Percentiles rank a stretch among this genome's conserved stretches.
phyloP scores from a whole-genome alignment of 53 echinoderm and acorn worm species.

The Actinopyga echinites region DNA sequence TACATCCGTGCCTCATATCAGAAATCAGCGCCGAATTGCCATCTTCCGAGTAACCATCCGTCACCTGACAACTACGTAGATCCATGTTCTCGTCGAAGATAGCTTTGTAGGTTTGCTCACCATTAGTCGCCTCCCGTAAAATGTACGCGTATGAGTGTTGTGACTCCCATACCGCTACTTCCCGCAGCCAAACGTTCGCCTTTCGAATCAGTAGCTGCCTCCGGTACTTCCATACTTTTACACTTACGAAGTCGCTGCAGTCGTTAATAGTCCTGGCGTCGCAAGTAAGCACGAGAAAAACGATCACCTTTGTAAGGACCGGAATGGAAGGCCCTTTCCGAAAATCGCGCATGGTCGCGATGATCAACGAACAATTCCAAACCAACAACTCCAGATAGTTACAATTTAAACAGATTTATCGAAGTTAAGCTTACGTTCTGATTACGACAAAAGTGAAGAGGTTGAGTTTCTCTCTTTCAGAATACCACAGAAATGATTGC shows the following conservation, averaged over 20 bases:
- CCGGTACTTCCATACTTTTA: conserved; percentile 15
- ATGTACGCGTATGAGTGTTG: conserved; percentile 3
- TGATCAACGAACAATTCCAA: no score
- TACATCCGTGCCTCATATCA: conserved; percentile 1
- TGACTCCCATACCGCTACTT: conserved; percentile 38
- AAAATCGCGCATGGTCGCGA: no score
- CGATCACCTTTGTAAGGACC: neutral
- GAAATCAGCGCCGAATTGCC: neutral
- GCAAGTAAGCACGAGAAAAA: conserved; percentile 14
- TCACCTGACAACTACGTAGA: conserved; percentile 18
- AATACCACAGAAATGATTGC: no score
- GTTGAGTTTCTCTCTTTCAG: no score
- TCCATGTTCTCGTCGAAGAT: conserved; percentile 22
- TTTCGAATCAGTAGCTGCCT: conserved; percentile 16
- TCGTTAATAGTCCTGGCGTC: conserved; percentile 10
- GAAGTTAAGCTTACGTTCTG: no score
- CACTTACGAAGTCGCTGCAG: conserved; percentile 12
- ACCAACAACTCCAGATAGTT: no score
- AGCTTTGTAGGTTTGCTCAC: neutral
- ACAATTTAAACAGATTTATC: no score
- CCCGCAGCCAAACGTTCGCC: conserved; percentile 17
- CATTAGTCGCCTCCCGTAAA: conserved; percentile 24
- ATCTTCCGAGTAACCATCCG: conserved; percentile 2
- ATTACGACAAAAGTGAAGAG: no score
- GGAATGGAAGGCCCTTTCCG: neutral